Conservation (phyloP, 2,888 invertebrate genomes). For the Oligia strigilis region DNA sequence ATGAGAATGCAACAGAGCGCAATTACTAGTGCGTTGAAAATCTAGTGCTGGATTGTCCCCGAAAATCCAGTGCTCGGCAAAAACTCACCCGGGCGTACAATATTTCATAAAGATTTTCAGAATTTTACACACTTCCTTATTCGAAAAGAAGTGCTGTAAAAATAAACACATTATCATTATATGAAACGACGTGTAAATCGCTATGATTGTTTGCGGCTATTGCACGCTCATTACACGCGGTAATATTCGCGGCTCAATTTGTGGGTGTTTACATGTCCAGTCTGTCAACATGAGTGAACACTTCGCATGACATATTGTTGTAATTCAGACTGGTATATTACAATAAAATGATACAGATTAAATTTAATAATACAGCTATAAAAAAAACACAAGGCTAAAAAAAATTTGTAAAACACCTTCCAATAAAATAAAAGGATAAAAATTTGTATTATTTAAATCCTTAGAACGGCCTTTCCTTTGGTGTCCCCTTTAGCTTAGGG, state of each 20-base stretch:
- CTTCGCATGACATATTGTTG: neutral
- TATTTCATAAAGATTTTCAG: neutral
- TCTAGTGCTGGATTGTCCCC: neutral
- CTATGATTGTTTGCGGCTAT: slow-evolving; percentile 40
- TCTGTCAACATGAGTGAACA: slow-evolving; percentile 13
- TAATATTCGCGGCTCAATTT: slow-evolving; percentile 49
- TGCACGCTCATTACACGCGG: slow-evolving; percentile 42
- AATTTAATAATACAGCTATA: neutral
- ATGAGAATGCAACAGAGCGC: too few species aligned
- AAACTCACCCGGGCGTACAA: neutral
- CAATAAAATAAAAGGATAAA: too few species aligned
- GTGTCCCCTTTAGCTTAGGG: too few species aligned
- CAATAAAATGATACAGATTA: neutral
- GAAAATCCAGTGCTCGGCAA: neutral
- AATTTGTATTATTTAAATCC: too few species aligned
- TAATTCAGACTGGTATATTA: neutral
- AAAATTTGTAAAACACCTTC: neutral
- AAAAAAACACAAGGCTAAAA: neutral
- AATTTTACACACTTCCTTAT: neutral
- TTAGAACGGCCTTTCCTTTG: too few species aligned
- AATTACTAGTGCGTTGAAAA: neutral
- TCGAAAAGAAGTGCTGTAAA: neutral
- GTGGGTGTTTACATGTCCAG: slow-evolving; percentile 29
- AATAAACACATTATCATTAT: slow-evolving; percentile 9
- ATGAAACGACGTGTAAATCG: slow-evolving; percentile 28